Evolutionary conservation across 1,140 invertebrate genomes (phyloP).

Genomic region (Luehdorfia chinensis): DNA sequence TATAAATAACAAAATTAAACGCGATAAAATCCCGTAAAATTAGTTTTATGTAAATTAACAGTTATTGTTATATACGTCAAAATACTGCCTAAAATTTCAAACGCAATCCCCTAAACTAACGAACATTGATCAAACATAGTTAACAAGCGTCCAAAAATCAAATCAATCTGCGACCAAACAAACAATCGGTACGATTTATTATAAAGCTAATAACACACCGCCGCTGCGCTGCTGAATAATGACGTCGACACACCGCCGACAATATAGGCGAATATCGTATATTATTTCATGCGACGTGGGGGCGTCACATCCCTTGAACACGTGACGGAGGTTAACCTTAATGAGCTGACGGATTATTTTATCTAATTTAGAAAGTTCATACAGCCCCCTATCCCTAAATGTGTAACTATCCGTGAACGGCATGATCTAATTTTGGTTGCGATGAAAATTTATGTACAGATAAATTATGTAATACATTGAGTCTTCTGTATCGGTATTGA

Average conservation of each 20-base stretch:
- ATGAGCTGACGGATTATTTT: constrained; percentile 12
- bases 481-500: too few relatives aligned
- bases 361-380: constrained; percentile 15
- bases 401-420: neutral
- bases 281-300: constrained; percentile 4
- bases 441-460: neutral
- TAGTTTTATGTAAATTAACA: too few relatives aligned
- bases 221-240: constrained; percentile 7
- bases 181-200: constrained; percentile 10
- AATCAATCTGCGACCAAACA: constrained; percentile 13
- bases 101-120: too few relatives aligned
- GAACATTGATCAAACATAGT: constrained; percentile 10
- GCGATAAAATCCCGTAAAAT: too few relatives aligned
- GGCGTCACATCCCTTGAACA: constrained; percentile 3
- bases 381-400: neutral
- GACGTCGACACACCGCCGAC: neutral
- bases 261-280: constrained; percentile 10
- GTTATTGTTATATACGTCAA: too few relatives aligned
- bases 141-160: constrained; percentile 14
- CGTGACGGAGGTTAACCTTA: constrained; percentile 15
- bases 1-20: too few relatives aligned
- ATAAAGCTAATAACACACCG: constrained; percentile 14
- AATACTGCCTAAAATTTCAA: too few relatives aligned
- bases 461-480: too few relatives aligned
- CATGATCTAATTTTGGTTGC: neutral